Conservation (phyloP, 2,113 vertebrate genomes). For the Hiodon tergisus region DNA sequence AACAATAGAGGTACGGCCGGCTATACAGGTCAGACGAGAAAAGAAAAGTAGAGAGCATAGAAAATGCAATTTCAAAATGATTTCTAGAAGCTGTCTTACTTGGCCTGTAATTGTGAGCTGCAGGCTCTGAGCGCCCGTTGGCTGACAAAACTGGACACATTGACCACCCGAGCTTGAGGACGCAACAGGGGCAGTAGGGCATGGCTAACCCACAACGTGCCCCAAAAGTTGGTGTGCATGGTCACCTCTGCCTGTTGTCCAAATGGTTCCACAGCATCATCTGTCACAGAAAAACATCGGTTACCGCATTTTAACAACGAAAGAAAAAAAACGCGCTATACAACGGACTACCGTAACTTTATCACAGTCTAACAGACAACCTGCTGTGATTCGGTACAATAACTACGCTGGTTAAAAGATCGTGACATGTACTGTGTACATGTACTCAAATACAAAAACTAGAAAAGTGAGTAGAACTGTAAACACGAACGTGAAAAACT, state of each 20-base stretch:
- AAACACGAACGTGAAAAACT: neutral
- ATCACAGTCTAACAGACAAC: neutral
- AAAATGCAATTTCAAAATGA: no score
- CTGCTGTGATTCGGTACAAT: no score
- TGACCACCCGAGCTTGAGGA: constrained; percentile 42
- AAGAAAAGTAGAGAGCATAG: no score
- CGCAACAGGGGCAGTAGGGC: constrained; percentile 42
- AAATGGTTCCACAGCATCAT: constrained; percentile 40
- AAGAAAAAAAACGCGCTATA: neutral
- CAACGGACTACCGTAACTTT: neutral
- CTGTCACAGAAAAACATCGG: constrained; percentile 14
- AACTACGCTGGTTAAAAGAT: no score
- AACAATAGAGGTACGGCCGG: no score
- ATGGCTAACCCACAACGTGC: constrained; percentile 38
- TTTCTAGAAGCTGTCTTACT: constrained; percentile 25
- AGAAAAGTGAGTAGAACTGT: no score
- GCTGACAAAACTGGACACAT: constrained; percentile 46
- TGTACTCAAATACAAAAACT: neutral
- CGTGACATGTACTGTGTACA: neutral
- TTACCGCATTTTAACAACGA: neutral
- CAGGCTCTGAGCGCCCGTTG: constrained; percentile 39
- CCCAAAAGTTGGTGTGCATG: constrained; percentile 51
- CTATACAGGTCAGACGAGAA: no score
- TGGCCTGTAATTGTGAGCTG: constrained; percentile 37
- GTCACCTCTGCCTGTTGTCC: constrained; percentile 51